Evolutionary conservation across 2,888 invertebrate genomes (phyloP), one percentile per base, ranked within the genome.

Genomic region (Eilema depressum): DNA sequence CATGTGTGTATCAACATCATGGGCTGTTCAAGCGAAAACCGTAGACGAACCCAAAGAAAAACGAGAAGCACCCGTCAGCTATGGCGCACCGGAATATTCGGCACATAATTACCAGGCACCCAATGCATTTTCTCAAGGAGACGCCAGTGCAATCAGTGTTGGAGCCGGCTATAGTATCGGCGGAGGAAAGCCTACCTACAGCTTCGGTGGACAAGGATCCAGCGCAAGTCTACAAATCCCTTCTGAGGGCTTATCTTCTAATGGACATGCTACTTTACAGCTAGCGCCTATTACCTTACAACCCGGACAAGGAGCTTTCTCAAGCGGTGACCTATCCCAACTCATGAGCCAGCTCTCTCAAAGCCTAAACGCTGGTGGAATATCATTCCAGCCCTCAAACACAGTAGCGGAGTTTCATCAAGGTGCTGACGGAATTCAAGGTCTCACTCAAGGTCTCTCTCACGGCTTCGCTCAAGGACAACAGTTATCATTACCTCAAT

Each of bases 111-210:
- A 85, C 77, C 87, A 87, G 59, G 68, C 86, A 14, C 86, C 85
- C 2, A 66, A 66, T 25, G 26, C 66, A 25, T 73, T 66, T 53
- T 66, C 72, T 47, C 93, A 93, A n/a, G 92, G 89, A 33, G 95
- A 92, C 20, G 92, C 92, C 63, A 94, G 89, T 74, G 86, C 95
- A 26, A 91, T 95, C 78, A 95, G 93, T 75, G 87, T 95, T 30
- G 95, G 95, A 12, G 95, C 95, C 10, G 95, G 95, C 25, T 95
- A 95, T 85, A 95, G 93, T 80, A 88, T 95, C 57, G 95, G 95
- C 23, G 95, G 94, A 66, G 90, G 88, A 3, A 94, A 94, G 72
- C 93, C 93, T 20, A 86, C 80, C 73, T 93, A 85, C 82, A 89
- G 75, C 66, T 91, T 89, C 60, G 89, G 86, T 12, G 91, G 89